phyloP scores from a whole-genome alignment of 2,113 vertebrate genomes.

The Cervus canadensis region DNA sequence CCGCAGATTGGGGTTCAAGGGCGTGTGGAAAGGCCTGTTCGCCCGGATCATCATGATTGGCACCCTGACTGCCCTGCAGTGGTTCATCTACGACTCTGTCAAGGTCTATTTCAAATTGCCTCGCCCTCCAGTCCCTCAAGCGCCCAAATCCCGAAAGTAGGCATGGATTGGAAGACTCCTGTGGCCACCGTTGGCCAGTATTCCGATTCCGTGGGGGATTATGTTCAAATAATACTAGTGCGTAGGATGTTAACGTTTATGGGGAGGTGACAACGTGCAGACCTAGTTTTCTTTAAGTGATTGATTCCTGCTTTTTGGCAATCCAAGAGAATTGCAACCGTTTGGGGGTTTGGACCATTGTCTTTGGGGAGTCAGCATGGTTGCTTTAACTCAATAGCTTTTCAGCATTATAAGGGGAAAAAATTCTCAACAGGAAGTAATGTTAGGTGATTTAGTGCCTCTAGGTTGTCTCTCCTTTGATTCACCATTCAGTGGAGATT shows the following conservation, averaged over 20 bases:
- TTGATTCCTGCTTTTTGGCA: background rate
- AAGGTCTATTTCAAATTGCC: constrained; percentile 52
- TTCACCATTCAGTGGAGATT: background rate
- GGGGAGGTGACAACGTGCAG: background rate
- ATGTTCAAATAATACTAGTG: background rate
- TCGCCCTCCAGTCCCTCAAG: background rate
- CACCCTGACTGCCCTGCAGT: constrained; percentile 56
- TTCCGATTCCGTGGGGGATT: background rate
- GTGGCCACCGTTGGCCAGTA: rapidly evolving
- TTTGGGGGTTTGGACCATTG: background rate
- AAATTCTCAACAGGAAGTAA: background rate
- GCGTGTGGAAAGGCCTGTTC: constrained; percentile 50
- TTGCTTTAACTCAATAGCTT: constrained; percentile 4
- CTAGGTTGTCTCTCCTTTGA: background rate
- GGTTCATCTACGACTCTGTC: constrained; percentile 62
- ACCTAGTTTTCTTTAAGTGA: background rate
- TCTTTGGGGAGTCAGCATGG: background rate
- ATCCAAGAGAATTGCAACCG: background rate
- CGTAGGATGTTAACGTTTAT: background rate
- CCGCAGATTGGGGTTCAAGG: background rate
- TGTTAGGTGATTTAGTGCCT: background rate
- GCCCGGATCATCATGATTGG: constrained; percentile 48
- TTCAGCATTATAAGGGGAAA: background rate
- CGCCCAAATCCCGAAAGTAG: background rate
- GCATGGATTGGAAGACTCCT: rapidly evolving